Evolutionary conservation across 1,140 invertebrate species (phyloP), one percentile per base, ranked within the genome.

Genomic region (Riptortus pedestris): DNA sequence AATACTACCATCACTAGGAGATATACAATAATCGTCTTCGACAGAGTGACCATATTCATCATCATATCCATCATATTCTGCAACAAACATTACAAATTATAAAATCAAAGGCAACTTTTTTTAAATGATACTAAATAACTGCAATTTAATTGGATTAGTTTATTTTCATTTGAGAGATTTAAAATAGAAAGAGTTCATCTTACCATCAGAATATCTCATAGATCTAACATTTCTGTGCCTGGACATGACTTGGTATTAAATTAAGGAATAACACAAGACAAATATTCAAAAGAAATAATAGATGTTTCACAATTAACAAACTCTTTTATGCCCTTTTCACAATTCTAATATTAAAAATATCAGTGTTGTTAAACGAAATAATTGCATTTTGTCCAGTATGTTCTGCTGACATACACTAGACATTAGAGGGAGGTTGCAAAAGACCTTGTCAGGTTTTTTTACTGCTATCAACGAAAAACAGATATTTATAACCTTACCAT

Each of bases 1-100:
- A 31, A 64, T 62, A 55, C 71, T 75, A 79, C 77, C 80, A 80
- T 92, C 90, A 71, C 85, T 86, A 5, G 93, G 93, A 26, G 93
- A 96, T 64, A 93, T 84, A 72, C 86, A 88, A 72, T 84, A 86
- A 70, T 93, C 91, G 72, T 91, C 89, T 76, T 96, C 92, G 24
- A 95, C 83, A 20, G 92, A 95, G 75, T 93, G 88, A 2, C 91
- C 91, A 74, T 94, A 95, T 64, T 91, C 83, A 78, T 94, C 90
- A 71, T 94, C 89, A 73, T 91, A 92, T 55, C 84, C 86, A 71
- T 94, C 91, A 74, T 91, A 93, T 72, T 94, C 92, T 88, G 69
- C 14, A 73, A 69, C 66, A 64, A 69, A 71, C 48, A n/a, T 64
- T n/a, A n/a, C n/a, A n/a, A n/a, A n/a, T n/a, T n/a, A n/a, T n/a